Evolutionary conservation across 2,113 vertebrate genomes (phyloP), one percentile per base, ranked within the genome.

Genomic region (Psammodynastes pulverulentus): DNA sequence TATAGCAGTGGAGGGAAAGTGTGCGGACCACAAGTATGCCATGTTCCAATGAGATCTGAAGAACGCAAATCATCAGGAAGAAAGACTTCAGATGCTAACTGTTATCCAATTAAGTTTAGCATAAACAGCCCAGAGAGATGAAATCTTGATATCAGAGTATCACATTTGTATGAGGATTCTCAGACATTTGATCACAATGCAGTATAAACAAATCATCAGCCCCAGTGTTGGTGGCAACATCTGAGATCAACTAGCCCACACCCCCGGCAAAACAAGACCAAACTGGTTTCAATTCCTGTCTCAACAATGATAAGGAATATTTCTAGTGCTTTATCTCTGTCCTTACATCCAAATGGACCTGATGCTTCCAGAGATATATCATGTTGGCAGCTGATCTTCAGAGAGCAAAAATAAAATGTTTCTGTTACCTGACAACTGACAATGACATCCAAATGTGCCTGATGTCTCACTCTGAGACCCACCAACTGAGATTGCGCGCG

Each of bases 401-500:
- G 95, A 97, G 93, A 96, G 95, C 92, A 87, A 96, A 92, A 96
- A 96, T 93, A 97, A 95, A 94, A 96, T 58, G 84, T 96, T 96
- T 98, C 96, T 96, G 96, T 98, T 98, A 98, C 98, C 98, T 98
- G 98, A 98, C 97, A 97, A 98, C 97, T 98, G 97, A 98, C 97
- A 98, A 97, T 98, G 97, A 96, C 97, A 98, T 98, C 98, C 98
- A 98, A 97, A 97, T 97, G 98, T 96, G 96, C 96, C 97, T 97
- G 96, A 97, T 96, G 97, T 97, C 97, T 98, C 98, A 97, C 96
- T 97, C 97, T 97, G 97, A 97, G 98, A 95, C 96, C 97, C 97
- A 94, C 97, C 97, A 95, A 97, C 97, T 97, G 97, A 97, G 97
- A 96, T 94, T 56, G 97, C 97, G 96, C 97, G 97, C 91, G 96